phyloP scores from a whole-genome alignment of 2,797 vertebrate species.

The Enteromius argenteus region DNA sequence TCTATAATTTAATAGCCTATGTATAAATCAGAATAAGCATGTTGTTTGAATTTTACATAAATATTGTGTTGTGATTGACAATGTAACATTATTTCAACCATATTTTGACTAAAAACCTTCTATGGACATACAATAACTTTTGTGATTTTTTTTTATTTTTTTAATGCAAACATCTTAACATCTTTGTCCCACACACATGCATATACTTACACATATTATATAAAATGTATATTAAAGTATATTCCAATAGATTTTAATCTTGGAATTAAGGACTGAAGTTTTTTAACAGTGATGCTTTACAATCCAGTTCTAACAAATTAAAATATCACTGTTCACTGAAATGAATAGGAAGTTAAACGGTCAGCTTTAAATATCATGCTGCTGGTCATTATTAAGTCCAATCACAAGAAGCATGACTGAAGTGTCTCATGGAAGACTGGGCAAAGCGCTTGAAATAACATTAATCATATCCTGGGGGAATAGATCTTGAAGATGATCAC shows the following conservation, averaged over 20 bases:
- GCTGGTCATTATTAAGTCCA: conserved; percentile 23
- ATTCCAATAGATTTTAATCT: neutral
- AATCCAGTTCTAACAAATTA: neutral
- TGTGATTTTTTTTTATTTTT: too few species aligned
- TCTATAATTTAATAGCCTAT: too few species aligned
- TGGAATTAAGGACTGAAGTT: neutral
- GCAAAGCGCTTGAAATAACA: conserved; percentile 5
- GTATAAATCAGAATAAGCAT: too few species aligned
- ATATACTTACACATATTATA: too few species aligned
- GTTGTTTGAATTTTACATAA: too few species aligned
- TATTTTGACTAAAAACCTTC: too few species aligned
- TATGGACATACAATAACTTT: too few species aligned
- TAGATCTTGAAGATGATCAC: conserved; percentile 9
- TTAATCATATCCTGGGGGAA: conserved; percentile 32
- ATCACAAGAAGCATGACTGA: neutral
- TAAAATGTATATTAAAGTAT: too few species aligned
- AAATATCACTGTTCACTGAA: neutral
- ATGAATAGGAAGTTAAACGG: conserved; percentile 5
- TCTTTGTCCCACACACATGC: too few species aligned
- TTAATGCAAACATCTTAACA: too few species aligned
- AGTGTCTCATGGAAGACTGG: conserved; percentile 19
- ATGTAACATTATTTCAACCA: too few species aligned
- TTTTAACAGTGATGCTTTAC: neutral
- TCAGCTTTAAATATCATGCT: conserved; percentile 12
- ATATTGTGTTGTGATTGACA: too few species aligned